Base-by-base conservation (phyloP, 2,113 vertebrate species). In the Scomber colias region DNA sequence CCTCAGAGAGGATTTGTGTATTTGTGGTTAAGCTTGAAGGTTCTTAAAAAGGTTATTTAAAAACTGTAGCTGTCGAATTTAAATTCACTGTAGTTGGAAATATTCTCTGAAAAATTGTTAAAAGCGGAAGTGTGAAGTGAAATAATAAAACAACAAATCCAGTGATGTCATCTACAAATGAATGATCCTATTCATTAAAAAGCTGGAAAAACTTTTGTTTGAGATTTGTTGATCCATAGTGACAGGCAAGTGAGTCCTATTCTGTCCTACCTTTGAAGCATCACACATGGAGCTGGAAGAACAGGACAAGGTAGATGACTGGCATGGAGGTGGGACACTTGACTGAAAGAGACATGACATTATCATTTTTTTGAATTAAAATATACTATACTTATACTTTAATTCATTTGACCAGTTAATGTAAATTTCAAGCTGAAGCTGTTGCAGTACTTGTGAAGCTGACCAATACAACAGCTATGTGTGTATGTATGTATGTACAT, bases 181-280 rank as follows among this genome's bases (percentile, higher is more conserved):
- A 35, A 7, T 7, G 1, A 35, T 35, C 31, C 31, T 7, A 35
- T 27, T 27, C 24, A 27, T 27, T 27, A 27, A 27, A 27, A 27
- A 27, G 24, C 24, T 27, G 24, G 24, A 27, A 27, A 2, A 27
- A 27, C 24, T 6, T 35, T 35, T 5, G 31, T 7, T 35, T 35
- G 31, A 35, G 24, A 15, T 15, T n/a, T 16, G 51, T 53, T 66
- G 17, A 30, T 54, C 21, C 1, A 31, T 6, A 7, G 5, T 21
- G 53, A 57, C 9, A 17, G 35, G 11, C 3, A 15, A 9, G 21
- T 4, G 11, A 27, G 53, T 30, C 11, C 1, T 59, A 24, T 9
- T 59, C 1, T 17, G 21, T 71, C 59, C 82, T 46, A 91, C 84
- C 90, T 80, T 71, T 24, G 75, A 77, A n/a, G 40, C 11, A 24